Conservation (phyloP, 2,888 invertebrate species). For the Trachelus troglodyta region DNA sequence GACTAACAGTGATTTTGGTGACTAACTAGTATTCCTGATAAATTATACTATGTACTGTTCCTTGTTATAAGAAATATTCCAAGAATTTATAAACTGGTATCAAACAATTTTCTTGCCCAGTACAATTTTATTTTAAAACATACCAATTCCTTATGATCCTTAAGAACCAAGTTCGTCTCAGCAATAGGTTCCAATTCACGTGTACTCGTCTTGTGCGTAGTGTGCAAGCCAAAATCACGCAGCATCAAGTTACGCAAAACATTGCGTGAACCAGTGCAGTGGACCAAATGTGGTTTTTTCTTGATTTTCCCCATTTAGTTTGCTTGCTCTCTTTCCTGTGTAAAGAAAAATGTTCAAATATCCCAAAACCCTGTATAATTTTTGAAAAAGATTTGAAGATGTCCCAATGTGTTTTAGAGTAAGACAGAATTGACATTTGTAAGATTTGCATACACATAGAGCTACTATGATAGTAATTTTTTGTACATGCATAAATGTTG, state of each 20-base stretch:
- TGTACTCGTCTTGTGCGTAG: constrained; percentile 63
- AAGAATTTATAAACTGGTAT: background rate
- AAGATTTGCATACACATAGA: background rate
- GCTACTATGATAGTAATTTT: too few relatives aligned
- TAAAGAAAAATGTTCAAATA: background rate
- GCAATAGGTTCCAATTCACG: constrained; percentile 72
- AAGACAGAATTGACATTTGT: background rate
- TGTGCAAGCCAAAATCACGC: constrained; percentile 53
- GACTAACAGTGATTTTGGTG: background rate
- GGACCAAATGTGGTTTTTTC: constrained; percentile 37
- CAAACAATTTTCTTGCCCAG: constrained; percentile 1
- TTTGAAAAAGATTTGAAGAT: background rate
- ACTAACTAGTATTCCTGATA: background rate
- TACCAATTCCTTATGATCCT: constrained; percentile 73
- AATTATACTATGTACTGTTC: background rate
- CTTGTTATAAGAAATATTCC: background rate
- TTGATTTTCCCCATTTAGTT: constrained; percentile 43
- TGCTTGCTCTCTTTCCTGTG: constrained; percentile 6
- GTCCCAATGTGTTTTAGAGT: background rate
- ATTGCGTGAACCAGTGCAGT: constrained; percentile 43
- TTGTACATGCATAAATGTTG: background rate
- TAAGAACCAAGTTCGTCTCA: constrained; percentile 75
- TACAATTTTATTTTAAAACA: constrained; percentile 38
- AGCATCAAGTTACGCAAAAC: constrained; percentile 54
- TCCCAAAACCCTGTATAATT: background rate